Percentiles rank a stretch among this genome's conserved stretches.
Evolutionary conservation across 2,113 vertebrate species (phyloP).

Genomic region (Cavia porcellus): DNA sequence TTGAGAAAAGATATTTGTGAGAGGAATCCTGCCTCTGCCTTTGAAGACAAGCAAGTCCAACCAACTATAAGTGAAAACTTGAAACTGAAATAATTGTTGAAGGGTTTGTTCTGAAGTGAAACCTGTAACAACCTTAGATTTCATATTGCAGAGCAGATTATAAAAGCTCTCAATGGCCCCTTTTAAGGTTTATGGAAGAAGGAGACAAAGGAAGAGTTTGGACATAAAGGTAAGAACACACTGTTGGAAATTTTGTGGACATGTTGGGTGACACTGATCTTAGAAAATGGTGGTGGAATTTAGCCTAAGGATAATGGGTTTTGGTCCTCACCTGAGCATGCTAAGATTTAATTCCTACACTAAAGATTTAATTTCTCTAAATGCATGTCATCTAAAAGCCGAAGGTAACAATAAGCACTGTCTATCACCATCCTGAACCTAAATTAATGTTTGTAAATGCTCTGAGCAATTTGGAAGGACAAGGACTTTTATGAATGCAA

Average conservation of each 20-base stretch:
- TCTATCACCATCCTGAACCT: background rate
- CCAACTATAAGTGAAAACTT: background rate
- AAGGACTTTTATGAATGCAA: slow-evolving; percentile 31
- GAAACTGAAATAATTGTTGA: background rate
- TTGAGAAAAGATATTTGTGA: background rate
- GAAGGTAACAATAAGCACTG: background rate
- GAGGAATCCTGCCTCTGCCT: background rate
- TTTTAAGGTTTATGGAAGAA: slow-evolving; percentile 18
- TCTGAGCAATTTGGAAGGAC: slow-evolving; percentile 45
- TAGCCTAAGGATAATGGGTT: background rate
- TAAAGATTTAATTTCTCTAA: slow-evolving; percentile 53
- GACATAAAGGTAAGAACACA: background rate
- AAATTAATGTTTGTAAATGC: slow-evolving; percentile 49
- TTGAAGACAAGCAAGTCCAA: background rate
- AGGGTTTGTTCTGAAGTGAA: slow-evolving; percentile 55
- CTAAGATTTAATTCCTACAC: background rate
- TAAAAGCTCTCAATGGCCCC: background rate
- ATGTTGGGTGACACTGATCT: background rate
- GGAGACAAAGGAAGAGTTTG: background rate
- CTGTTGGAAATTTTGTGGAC: background rate
- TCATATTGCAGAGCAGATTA: background rate
- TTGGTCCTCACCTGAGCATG: background rate
- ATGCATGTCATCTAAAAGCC: background rate
- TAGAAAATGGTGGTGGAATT: background rate
- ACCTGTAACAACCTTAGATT: slow-evolving; percentile 26